Base-by-base conservation (phyloP, 1,140 invertebrate species). In the Charaxes varanes region DNA sequence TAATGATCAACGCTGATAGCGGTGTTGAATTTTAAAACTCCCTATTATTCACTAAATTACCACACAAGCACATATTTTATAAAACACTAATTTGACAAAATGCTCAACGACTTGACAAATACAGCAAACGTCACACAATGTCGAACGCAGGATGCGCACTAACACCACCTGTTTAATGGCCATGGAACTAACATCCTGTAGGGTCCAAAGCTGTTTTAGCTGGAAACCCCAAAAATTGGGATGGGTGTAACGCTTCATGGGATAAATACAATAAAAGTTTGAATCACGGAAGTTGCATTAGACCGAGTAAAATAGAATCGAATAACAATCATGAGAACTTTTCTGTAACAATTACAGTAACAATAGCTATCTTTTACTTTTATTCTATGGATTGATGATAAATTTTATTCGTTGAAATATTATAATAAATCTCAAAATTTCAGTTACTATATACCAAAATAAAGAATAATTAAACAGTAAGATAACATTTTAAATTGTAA, bases 111-210 rank as follows among this genome's bases (percentile, higher is more conserved):
- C n/a, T n/a, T n/a, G n/a, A 59, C 55, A 52, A 48, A 48, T 57
- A 54, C 23, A 31, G 38, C 45, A 56, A 77, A 77, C 57, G 76
- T 74, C 73, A 77, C 65, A 54, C 48, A 51, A 31, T 53, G 45
- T 57, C 58, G 54, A 71, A 59, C 53, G 65, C 51, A 53, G 50
- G 55, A 38, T 28, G 41, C 52, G 49, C 56, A 63, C 62, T 72
- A 73, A 67, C 78, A 71, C 83, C 83, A 85, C 83, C 83, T 84
- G 74, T 80, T 64, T 41, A 47, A 37, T 57, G 32, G 41, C 35
- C 43, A 51, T 37, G 41, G 55, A 58, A 72, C 54, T 65, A 54
- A 72, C 70, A 66, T 78, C 76, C 74, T 71, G 76, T 74, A 61
- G 68, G 71, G 67, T 65, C 67, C 57, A 52, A 55, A 55, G 44